Conservation (phyloP, 2,113 vertebrate species). For the Lamprologus callipterus region DNA sequence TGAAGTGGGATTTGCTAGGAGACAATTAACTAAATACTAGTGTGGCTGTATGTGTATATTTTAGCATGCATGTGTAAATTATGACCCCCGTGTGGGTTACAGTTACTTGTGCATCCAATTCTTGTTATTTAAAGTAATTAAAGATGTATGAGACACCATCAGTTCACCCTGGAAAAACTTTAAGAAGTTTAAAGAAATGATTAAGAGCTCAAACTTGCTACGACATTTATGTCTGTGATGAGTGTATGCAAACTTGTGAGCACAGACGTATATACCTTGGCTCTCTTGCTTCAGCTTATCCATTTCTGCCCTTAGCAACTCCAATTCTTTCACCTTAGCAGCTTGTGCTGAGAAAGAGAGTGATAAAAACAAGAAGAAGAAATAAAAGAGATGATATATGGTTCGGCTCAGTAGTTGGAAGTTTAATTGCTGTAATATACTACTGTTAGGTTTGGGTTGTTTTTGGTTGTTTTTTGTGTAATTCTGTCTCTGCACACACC, state of each 20-base stretch:
- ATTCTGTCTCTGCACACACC: not conserved
- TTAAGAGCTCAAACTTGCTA: accelerated
- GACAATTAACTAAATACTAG: not conserved
- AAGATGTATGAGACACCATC: not conserved
- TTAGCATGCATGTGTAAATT: not conserved
- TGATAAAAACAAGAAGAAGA: accelerated
- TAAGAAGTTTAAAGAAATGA: accelerated
- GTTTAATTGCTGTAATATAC: accelerated
- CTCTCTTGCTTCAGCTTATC: not conserved
- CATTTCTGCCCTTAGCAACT: not conserved
- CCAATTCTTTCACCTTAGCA: not conserved
- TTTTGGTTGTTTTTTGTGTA: not conserved
- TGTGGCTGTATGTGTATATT: not conserved
- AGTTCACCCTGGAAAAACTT: not conserved
- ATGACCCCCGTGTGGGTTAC: not conserved
- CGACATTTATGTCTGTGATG: accelerated
- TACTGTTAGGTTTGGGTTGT: not conserved
- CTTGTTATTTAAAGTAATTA: not conserved
- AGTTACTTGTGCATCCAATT: not conserved
- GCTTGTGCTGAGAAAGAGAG: not conserved
- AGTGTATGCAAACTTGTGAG: accelerated
- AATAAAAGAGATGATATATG: not conserved
- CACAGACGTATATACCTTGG: not conserved
- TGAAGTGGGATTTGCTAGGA: not conserved
- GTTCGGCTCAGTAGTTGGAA: accelerated